Base-by-base conservation (phyloP, 2,113 vertebrate species). In the Peucedramus taeniatus region DNA sequence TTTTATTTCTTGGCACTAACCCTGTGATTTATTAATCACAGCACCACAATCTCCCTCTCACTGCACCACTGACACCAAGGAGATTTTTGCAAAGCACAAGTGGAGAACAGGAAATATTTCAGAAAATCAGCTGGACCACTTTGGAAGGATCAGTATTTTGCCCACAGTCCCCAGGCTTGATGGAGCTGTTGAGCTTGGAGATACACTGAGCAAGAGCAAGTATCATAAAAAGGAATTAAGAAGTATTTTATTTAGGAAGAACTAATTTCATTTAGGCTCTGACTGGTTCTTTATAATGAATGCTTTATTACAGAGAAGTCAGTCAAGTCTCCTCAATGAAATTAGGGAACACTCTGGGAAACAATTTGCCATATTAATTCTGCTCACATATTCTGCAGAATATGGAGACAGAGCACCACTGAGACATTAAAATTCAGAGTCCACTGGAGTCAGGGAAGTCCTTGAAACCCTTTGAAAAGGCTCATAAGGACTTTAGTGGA, bases 221-320 rank as follows among this genome's bases (percentile, higher is more conserved):
- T 93, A 80, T 77, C 42, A 69, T 44, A 65, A 87, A 96, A 93
- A 96, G 66, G 70, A 92, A 80, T 49, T 54, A 37, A 47, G 68
- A 83, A 95, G 49, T 84, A 75, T 94, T 95, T 97, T 94, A 75
- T 95, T 93, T 81, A 93, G 95, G 84, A 86, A 93, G 95, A 93
- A 49, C 60, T 96, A 91, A 97, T 97, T 96, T 84, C 28, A 95
- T 94, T 97, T 96, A 92, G 82, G 59, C 26, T 80, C 65, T 96
- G 94, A 65, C 95, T 97, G 86, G 40, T 80, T 89, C 85, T 97
- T 96, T 84, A 72, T 90, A 95, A 94, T 87, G 79, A 97, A 93
- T 82, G 19, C 28, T 91, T 97, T 94, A 93, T 96, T 96, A 79
- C 78, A 92, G 87, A 81, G 81, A 77, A 94, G 57, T 71, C 91